Percentiles rank a stretch among this genome's conserved stretches.
Evolutionary conservation across 2,113 vertebrate species (phyloP).

Genomic region (Rattus rattus): DNA sequence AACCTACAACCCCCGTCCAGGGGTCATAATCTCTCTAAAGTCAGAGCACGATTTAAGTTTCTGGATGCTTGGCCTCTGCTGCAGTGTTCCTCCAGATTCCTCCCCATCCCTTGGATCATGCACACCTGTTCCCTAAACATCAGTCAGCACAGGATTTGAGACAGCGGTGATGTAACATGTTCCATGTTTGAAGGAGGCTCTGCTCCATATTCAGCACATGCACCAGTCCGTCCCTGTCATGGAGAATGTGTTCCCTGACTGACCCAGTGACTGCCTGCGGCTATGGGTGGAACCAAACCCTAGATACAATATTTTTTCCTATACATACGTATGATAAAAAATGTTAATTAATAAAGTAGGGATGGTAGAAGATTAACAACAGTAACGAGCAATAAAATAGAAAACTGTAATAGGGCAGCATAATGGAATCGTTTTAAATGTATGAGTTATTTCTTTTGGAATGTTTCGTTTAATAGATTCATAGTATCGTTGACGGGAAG

Average conservation of each 20-base stretch:
- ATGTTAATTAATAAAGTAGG: not conserved
- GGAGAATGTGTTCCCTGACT: not conserved
- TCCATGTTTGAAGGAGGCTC: not conserved
- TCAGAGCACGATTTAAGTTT: not conserved
- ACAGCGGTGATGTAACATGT: not conserved
- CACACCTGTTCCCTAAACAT: not conserved
- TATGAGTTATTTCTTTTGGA: not conserved
- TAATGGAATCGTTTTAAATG: not conserved
- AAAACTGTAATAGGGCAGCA: not conserved
- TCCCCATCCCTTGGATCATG: not conserved
- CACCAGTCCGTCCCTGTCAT: not conserved
- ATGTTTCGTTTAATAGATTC: not conserved
- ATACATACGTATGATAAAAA: not conserved
- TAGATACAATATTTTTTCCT: not conserved
- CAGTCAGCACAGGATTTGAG: not conserved
- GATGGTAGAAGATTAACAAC: not conserved
- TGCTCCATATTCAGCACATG: not conserved
- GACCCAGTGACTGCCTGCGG: not conserved
- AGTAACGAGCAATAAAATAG: not conserved
- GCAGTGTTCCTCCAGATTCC: not conserved
- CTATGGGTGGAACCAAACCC: not conserved
- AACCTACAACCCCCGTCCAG: not conserved
- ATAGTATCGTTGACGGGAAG: no score
- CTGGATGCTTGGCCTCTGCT: not conserved
- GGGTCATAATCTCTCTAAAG: constrained; percentile 8